These are phyloP conservation scores for Bubalus kerabau DNA, from an alignment of 2,113 vertebrate species.

Conservation along the genomic window DNA sequence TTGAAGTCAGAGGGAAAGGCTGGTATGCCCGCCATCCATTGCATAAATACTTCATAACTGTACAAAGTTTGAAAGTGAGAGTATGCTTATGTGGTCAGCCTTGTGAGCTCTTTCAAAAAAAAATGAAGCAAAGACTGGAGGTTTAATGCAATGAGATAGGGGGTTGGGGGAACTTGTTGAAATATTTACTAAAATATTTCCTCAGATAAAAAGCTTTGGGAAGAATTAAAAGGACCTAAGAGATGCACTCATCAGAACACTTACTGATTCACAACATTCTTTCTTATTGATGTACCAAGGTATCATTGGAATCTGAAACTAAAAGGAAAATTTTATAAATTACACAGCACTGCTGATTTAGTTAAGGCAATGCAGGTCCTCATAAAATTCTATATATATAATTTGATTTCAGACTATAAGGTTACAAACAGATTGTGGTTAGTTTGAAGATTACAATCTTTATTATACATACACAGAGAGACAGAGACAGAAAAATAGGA, in stretches of 20 bases:
- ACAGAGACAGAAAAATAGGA: neutral
- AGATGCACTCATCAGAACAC: neutral
- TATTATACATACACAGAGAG: neutral
- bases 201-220: neutral
- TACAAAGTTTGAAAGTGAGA: neutral
- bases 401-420: neutral
- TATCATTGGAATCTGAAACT: neutral
- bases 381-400: neutral
- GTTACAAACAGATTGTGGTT: neutral
- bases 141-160: neutral
- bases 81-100: neutral
- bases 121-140: neutral
- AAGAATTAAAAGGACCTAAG: neutral
- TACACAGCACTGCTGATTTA: neutral
- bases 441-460: neutral
- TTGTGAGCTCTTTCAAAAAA: neutral
- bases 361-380: neutral
- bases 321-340: neutral
- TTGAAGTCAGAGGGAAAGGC: neutral
- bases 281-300: neutral
- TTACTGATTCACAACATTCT: neutral
- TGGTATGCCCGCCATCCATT: neutral
- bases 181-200: neutral
- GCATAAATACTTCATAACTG: neutral
- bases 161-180: neutral